Evolutionary conservation across 2,888 invertebrate genomes (phyloP).

Genomic region (Eristalis arbustorum): DNA sequence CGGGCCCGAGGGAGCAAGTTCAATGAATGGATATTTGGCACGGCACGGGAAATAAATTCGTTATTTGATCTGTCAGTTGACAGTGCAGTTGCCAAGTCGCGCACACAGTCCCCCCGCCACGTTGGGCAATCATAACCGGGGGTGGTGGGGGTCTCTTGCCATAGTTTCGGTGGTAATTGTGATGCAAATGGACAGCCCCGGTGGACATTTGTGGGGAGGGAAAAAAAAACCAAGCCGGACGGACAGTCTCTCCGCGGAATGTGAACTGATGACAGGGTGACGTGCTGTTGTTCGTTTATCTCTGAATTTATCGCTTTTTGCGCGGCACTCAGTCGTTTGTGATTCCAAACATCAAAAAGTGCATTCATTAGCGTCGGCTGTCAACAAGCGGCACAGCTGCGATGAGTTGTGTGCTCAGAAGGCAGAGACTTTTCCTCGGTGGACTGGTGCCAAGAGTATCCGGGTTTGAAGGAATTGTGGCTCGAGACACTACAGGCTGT

Average conservation of each 20-base stretch:
- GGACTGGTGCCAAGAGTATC: too few relatives aligned
- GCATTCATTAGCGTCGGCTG: neutral
- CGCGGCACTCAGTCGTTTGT: neutral
- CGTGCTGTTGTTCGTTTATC: neutral
- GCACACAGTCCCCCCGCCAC: neutral
- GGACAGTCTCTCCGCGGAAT: neutral
- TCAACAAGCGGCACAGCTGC: neutral
- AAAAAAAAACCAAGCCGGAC: too few relatives aligned
- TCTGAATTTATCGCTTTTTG: neutral
- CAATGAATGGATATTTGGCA: neutral
- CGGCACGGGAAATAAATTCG: slow-evolving; percentile 6
- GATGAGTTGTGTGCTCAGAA: neutral
- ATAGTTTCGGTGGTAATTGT: neutral
- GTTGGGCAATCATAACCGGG: neutral
- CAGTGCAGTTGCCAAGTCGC: neutral
- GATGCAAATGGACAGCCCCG: neutral
- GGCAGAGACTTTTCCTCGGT: neutral
- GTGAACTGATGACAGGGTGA: neutral
- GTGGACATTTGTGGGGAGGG: neutral
- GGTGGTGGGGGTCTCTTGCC: neutral
- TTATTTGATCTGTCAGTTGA: slow-evolving; percentile 7
- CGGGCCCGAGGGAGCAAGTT: neutral
- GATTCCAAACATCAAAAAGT: neutral
- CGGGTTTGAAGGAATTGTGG: too few relatives aligned
- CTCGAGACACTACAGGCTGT: too few relatives aligned